phyloP scores from a whole-genome alignment of 1,140 invertebrate genomes.

The Bombus superbus region DNA sequence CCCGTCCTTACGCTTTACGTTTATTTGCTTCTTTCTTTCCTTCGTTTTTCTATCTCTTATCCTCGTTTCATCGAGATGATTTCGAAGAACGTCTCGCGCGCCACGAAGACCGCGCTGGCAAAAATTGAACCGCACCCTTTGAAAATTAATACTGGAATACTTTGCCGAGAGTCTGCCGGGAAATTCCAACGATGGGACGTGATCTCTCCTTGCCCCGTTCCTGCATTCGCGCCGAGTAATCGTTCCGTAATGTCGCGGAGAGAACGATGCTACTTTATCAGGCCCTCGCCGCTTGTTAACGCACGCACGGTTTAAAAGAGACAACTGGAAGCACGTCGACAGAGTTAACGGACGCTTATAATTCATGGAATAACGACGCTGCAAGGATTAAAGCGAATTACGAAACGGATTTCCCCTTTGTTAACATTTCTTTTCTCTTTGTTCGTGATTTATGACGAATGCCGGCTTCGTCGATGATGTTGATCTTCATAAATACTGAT shows the following conservation, averaged over 20 bases:
- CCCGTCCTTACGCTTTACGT: no score
- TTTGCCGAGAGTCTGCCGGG: not conserved
- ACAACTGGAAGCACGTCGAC: not conserved
- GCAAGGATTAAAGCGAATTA: not conserved
- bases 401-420: not conserved
- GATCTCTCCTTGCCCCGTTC: not conserved
- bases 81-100: not conserved
- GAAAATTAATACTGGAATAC: constrained; percentile 32
- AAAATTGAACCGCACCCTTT: not conserved
- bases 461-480: no score
- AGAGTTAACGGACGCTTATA: not conserved
- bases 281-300: not conserved
- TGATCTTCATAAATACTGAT: no score
- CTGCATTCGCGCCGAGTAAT: constrained; percentile 12
- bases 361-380: not conserved
- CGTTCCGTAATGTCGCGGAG: constrained; percentile 5
- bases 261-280: constrained; percentile 15
- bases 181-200: constrained; percentile 7
- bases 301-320: no score
- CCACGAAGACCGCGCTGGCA: no score
- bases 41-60: not conserved
- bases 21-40: not conserved
- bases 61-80: not conserved
- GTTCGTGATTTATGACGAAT: not conserved
- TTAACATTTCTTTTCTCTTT: not conserved